These are phyloP conservation scores for Cerastis rubricosa DNA, from an alignment of 2,888 invertebrate genomes.

Conservation along the genomic window DNA sequence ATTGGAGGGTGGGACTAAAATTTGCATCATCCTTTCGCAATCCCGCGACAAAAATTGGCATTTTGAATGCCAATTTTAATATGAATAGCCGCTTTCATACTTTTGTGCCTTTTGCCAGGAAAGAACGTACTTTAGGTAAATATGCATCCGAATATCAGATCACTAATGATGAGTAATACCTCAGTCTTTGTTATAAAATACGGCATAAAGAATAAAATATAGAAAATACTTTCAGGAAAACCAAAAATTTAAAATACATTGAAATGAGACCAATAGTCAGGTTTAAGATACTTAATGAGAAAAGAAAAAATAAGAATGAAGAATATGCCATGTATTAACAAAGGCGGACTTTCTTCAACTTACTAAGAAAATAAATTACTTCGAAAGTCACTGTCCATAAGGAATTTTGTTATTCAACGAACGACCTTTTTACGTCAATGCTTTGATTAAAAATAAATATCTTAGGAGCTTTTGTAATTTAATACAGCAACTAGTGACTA, in stretches of 20 bases:
- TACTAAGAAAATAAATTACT: slow-evolving; percentile 6
- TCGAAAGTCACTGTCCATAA: not conserved
- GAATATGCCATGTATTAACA: not conserved
- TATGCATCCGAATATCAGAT: too few relatives aligned
- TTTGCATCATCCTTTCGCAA: too few relatives aligned
- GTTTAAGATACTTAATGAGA: not conserved
- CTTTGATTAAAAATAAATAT: slow-evolving; percentile 34
- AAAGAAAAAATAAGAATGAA: slow-evolving; percentile 6
- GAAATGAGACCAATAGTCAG: not conserved
- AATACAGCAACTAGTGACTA: not conserved
- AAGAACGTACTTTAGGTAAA: too few relatives aligned
- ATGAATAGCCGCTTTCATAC: too few relatives aligned
- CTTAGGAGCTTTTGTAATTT: slow-evolving; percentile 10
- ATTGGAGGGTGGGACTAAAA: too few relatives aligned
- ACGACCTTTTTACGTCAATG: not conserved
- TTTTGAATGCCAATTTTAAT: too few relatives aligned
- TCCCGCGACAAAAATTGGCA: too few relatives aligned
- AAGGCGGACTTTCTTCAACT: not conserved
- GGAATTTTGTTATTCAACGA: slow-evolving; percentile 21
- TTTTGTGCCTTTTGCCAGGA: too few relatives aligned
- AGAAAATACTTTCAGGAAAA: not conserved
- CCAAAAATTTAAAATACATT: not conserved
- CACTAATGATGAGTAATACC: too few relatives aligned
- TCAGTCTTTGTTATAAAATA: not conserved
- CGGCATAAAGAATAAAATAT: not conserved